Evolutionary conservation across 2,797 vertebrate genomes (phyloP), one percentile per base, ranked within the genome.

Genomic region (Rhabdophis nuchalis): DNA sequence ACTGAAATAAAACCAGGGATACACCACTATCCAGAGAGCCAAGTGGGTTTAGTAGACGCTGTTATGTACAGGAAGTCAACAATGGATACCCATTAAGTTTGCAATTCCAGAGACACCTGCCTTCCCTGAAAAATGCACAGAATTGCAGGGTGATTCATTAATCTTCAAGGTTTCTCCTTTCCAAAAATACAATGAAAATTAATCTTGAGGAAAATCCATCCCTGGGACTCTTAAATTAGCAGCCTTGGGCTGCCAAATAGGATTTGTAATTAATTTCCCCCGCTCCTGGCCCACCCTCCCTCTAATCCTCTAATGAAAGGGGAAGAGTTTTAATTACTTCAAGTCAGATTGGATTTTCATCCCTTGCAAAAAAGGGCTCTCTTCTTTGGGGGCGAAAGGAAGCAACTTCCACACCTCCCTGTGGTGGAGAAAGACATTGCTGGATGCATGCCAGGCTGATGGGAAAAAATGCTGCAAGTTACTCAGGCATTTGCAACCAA

Each of bases 121-220:
- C 56, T 14, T 27, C 23, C 56, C 36, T 41, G 36, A 88, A 41
- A 2, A 58, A 14, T 29, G 3, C 12, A 46, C 58, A 60, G 7
- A 16, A 61, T 5, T 61, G 36, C 57, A 27, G 2, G 41, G 27
- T 82, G 1, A 57, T 4, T 27, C 60, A 50, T 52, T 14, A 23
- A 25, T 56, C 54, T 90, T 82, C 27, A 58, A n/a, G 52, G 9
- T 29, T 90, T 57, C 36, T 6, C 89, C 36, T 87, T 87, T 36
- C 18, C 18, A 20, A 87, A 18, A 85, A 11, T 27, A 27, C 27
- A 60, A 11, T 20, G 5, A 11, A 9, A 52, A 23, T 29, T 6
- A 56, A 53, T 91, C 87, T 13, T 14, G 14, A 56, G 41, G 2
- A 0, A 0, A 46, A 91, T 41, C 68, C 0, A 0, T 0, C 0